Evolutionary conservation across 2,113 vertebrate species (phyloP), one percentile per base, ranked within the genome.

Genomic region (Chaetodon trifascialis): DNA sequence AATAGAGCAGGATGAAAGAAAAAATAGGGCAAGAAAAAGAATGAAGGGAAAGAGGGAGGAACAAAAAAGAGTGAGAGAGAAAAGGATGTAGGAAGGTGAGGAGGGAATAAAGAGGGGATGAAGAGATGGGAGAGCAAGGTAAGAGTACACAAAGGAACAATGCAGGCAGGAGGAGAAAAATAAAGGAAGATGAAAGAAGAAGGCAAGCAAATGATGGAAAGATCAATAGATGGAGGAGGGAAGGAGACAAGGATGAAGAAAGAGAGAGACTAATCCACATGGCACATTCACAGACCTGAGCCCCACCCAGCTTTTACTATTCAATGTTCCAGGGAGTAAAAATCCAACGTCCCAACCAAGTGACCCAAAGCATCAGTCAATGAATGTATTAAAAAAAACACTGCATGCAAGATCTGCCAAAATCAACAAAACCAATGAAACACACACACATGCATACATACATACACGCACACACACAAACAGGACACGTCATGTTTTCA

Each of bases 341-440:
- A 66, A 76, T n/a, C 2, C 64, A 83, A 68, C 15, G 19, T 69
- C 73, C 68, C 34, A 52, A 74, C 83, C 46, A 65, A 80, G 73
- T 71, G 55, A 84, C 44, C 42, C 47, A 71, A 70, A 67, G 10
- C 21, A 7, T 52, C 52, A 59, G 40, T 42, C 17, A 30, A n/a
- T 49, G 30, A 19, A n/a, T 42, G 15, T 15, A 9, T 9, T 34
- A 7, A 40, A 51, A 40, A 56, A 52, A 52, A 56, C n/a, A 59
- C 30, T 14, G 36, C 16, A 30, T 2, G 34, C 8, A 58, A 52
- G 25, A 73, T 12, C 16, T 51, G 46, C 66, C 76, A 74, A 65
- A 16, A 60, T 52, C 66, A 73, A 54, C 36, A 62, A 16, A 79
- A 60, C 19, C 44, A 25, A 58, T n/a, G 54, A 30, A 34, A 82